Conservation (phyloP, 2,113 vertebrate species). For the Gavia stellata region DNA sequence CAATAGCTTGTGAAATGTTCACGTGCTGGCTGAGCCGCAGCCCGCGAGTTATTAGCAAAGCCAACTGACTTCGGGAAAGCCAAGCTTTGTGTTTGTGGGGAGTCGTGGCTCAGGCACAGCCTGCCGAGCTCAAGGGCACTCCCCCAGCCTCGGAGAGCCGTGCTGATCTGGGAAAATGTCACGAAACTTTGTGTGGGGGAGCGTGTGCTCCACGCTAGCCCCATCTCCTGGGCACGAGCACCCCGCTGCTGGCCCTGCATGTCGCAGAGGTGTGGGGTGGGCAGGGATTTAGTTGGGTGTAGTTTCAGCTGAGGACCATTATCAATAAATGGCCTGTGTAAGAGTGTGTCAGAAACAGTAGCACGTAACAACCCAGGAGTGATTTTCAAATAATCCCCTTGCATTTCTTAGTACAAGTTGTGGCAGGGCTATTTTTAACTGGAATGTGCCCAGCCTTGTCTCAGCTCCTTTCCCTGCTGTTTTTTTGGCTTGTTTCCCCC, state of each 20-base stretch:
- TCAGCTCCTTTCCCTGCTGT: not conserved
- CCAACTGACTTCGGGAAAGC: not conserved
- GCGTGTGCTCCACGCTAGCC: fast-evolving
- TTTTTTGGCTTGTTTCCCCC: not conserved
- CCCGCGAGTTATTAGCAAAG: not conserved
- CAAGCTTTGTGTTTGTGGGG: not conserved
- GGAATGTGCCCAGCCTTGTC: not conserved
- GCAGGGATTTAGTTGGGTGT: not conserved
- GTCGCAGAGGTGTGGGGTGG: fast-evolving
- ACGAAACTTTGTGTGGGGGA: not conserved
- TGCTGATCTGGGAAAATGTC: not conserved
- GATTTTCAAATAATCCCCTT: not conserved
- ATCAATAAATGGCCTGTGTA: not conserved
- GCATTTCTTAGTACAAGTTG: not conserved
- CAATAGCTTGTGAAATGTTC: not conserved
- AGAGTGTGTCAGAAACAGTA: fast-evolving
- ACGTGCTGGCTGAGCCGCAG: not conserved
- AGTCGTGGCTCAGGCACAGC: not conserved
- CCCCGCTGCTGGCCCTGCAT: not conserved
- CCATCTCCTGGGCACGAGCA: not conserved
- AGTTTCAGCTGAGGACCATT: not conserved
- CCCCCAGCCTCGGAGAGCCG: fast-evolving
- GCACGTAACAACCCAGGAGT: fast-evolving
- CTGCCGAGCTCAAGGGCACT: not conserved
- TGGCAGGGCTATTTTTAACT: not conserved